A percentile compares a stretch with the other conserved stretches of the same genome.
Conservation (phyloP, 2,888 invertebrate species). For the Anorthoa munda region DNA sequence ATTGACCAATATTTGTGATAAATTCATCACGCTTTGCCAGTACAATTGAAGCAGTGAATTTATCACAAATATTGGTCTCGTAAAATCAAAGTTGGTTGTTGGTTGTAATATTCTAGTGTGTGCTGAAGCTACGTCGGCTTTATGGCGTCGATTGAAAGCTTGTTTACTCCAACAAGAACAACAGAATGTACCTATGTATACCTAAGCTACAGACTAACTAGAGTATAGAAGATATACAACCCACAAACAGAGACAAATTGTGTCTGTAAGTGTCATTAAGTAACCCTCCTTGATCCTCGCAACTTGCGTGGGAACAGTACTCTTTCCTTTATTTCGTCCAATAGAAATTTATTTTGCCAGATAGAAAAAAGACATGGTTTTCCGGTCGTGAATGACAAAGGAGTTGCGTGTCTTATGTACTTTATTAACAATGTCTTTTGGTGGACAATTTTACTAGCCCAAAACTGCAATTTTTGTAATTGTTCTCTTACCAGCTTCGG, state of each 20-base stretch:
- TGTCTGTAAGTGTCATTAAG: slow-evolving; percentile 58
- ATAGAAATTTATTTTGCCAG: slow-evolving; percentile 41
- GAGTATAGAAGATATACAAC: slow-evolving; percentile 13
- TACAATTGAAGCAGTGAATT: too few species aligned
- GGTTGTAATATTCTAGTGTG: slow-evolving; percentile 2
- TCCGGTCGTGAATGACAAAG: slow-evolving; percentile 31
- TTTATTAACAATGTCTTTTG: background rate
- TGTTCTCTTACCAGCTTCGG: too few species aligned
- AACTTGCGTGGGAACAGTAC: slow-evolving; percentile 61
- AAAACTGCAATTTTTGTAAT: too few species aligned
- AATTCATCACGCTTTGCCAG: too few species aligned
- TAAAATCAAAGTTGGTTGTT: slow-evolving; percentile 4
- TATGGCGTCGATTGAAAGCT: slow-evolving; percentile 5
- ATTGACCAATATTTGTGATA: too few species aligned
- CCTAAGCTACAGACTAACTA: background rate
- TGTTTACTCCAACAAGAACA: slow-evolving; percentile 28
- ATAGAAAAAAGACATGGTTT: slow-evolving; percentile 23
- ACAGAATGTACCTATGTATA: background rate
- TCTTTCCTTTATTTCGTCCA: slow-evolving; percentile 45
- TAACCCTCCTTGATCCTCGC: slow-evolving; percentile 58
- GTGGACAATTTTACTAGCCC: background rate
- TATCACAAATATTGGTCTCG: background rate
- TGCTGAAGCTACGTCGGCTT: background rate
- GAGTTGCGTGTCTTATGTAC: slow-evolving; percentile 7
- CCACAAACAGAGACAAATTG: slow-evolving; percentile 53